phyloP scores from a whole-genome alignment of 2,888 invertebrate species.

The Agrochola circellaris region DNA sequence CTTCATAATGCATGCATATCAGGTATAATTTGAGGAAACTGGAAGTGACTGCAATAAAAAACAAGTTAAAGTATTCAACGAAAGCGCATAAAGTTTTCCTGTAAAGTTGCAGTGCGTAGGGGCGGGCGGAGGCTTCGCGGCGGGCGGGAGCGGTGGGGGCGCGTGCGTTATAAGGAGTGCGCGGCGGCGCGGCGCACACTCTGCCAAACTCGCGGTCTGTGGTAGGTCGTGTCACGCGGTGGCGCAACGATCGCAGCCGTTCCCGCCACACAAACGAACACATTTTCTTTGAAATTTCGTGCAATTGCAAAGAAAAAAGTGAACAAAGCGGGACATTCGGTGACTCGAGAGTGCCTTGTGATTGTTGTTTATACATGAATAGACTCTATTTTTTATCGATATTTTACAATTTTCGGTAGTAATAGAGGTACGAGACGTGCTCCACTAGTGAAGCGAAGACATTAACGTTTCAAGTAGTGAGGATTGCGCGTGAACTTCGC shows the following conservation, averaged over 20 bases:
- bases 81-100: constrained; percentile 72
- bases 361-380: constrained; percentile 78
- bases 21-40: constrained; percentile 65
- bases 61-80: constrained; percentile 62
- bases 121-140: constrained; percentile 76
- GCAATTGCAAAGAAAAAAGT: constrained; percentile 90
- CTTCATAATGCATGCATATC: constrained; percentile 53
- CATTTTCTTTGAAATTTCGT: constrained; percentile 90
- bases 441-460: constrained; percentile 85
- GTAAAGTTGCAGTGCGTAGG: constrained; percentile 66
- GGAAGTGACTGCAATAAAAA: constrained; percentile 58
- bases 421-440: constrained; percentile 80
- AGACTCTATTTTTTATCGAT: constrained; percentile 79
- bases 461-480: constrained; percentile 84
- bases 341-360: constrained; percentile 87
- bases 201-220: constrained; percentile 84
- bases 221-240: constrained; percentile 88
- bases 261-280: constrained; percentile 80
- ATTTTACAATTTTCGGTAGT: constrained; percentile 73
- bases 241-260: constrained; percentile 88
- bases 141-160: constrained; percentile 65
- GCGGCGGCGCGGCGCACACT: constrained; percentile 84
- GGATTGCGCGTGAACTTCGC: constrained; percentile 84
- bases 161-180: constrained; percentile 75
- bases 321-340: constrained; percentile 82